phyloP scores from a whole-genome alignment of 1,140 invertebrate species.

The Tenebrio molitor region DNA sequence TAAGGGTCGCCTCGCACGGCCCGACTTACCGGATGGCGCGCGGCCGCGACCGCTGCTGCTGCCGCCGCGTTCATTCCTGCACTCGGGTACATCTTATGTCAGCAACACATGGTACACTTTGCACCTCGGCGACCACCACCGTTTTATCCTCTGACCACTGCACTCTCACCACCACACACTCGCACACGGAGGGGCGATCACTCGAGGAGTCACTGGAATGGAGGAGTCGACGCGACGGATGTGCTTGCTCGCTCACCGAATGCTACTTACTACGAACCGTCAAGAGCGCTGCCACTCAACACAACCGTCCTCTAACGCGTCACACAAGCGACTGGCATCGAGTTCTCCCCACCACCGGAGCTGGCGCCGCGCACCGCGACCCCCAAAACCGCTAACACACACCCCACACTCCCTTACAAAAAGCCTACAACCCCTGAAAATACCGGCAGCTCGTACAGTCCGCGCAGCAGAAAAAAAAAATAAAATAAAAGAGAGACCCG shows the following conservation, averaged over 20 bases:
- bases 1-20: neutral
- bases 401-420: conserved; percentile 63
- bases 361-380: conserved; percentile 39
- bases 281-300: neutral
- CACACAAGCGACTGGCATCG: conserved; percentile 60
- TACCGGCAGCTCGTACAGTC: conserved; percentile 56
- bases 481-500: conserved; percentile 43
- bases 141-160: conserved; percentile 25
- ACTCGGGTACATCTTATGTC: conserved; percentile 71
- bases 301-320: conserved; percentile 54
- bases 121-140: neutral
- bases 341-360: conserved; percentile 44
- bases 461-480: too few relatives aligned
- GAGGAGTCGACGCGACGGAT: too few relatives aligned
- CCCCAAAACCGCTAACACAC: conserved; percentile 63
- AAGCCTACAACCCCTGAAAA: conserved; percentile 62
- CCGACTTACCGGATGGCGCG: conserved; percentile 71
- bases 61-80: conserved; percentile 74
- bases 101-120: conserved; percentile 61
- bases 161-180: conserved; percentile 28
- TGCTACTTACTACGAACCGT: too few relatives aligned
- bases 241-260: too few relatives aligned
- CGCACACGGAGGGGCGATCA: neutral
- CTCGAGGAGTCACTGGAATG: neutral
- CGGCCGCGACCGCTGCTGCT: conserved; percentile 72